Evolutionary conservation across 2,113 vertebrate genomes (phyloP), one percentile per base, ranked within the genome.

Genomic region (Spheniscus mendiculus): DNA sequence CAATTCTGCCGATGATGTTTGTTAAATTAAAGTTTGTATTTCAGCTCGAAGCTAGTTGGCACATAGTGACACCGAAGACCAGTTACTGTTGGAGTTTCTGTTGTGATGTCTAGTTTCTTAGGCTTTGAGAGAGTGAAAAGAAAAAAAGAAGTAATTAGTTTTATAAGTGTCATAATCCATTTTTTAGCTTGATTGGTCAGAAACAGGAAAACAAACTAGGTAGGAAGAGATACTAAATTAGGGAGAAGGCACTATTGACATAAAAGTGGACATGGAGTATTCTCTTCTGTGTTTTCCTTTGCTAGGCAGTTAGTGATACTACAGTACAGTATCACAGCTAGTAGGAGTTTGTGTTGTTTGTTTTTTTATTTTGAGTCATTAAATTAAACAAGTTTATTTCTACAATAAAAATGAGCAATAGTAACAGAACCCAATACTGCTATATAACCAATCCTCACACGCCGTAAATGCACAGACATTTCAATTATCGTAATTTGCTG

Each of bases 91-190:
- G 47, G 65, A 71, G 61, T 49, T 95, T 47, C 74, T 72, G 52
- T 94, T 97, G 90, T 70, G 71, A 6, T 92, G 70, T 74, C 92
- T 83, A 72, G 83, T 44, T 96, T 93, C 74, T 92, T 50, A 83
- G 80, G 47, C 27, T 94, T 63, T 47, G 55, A 96, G 52, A 89
- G 71, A 83, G 61, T 74, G 73, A 92, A 80, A 92, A 80, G 49
- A 42, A 80, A 83, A 42, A 61, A 91, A 72, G 30, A 66, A 89
- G 36, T 93, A 94, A 95, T 97, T 97, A 89, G 47, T 86, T 97
- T 86, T 90, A 11, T 65, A 92, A 40, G 19, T 92, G 91, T 89
- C 90, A 44, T 56, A 92, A 88, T 74, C 74, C 71, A 36, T 81
- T 95, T 95, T 72, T 72, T 85, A 94, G 45, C 56, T 80, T 91